A percentile compares a stretch with the other conserved stretches of the same genome.
These are phyloP conservation scores for Drosophila meridiana DNA, from an alignment of 2,888 invertebrate genomes.

Conservation along the genomic window DNA sequence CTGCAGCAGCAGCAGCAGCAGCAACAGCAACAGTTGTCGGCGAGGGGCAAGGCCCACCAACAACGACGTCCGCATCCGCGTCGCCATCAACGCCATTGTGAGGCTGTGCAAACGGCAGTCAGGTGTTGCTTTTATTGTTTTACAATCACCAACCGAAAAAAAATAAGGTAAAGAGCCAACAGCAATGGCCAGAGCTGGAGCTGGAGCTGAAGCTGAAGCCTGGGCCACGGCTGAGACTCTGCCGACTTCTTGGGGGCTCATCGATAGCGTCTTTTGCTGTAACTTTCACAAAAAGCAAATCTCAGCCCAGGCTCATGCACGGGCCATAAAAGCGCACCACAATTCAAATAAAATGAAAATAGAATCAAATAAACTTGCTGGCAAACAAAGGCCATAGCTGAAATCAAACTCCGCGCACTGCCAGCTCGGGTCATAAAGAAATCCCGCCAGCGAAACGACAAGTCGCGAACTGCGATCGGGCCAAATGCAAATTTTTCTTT, in stretches of 20 bases:
- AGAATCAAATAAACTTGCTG: constrained; percentile 77
- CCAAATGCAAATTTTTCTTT: constrained; percentile 71
- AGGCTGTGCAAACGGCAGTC: constrained; percentile 68
- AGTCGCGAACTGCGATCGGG: constrained; percentile 66
- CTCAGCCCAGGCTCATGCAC: constrained; percentile 61
- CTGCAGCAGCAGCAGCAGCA: constrained; percentile 13
- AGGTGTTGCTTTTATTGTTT: constrained; percentile 81
- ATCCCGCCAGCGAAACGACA: constrained; percentile 46
- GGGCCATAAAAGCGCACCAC: constrained; percentile 76
- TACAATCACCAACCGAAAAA: constrained; percentile 68
- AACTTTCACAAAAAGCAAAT: constrained; percentile 76
- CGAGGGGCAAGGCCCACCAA: constrained; percentile 59
- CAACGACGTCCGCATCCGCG: constrained; percentile 61
- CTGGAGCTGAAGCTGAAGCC: constrained; percentile 1
- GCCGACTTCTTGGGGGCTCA: constrained; percentile 48
- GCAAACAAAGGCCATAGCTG: constrained; percentile 71
- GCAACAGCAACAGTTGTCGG: constrained; percentile 13
- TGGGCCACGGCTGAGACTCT: constrained; percentile 16
- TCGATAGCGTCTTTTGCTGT: constrained; percentile 57
- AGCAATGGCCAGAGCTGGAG: constrained; percentile 19
- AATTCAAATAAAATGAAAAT: constrained; percentile 81
- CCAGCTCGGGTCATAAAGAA: constrained; percentile 73
- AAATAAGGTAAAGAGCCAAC: constrained; percentile 12
- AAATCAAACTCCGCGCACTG: constrained; percentile 58
- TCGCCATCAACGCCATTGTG: constrained; percentile 74